phyloP scores from a whole-genome alignment of 2,113 vertebrate species.

The Prinia subflava region DNA sequence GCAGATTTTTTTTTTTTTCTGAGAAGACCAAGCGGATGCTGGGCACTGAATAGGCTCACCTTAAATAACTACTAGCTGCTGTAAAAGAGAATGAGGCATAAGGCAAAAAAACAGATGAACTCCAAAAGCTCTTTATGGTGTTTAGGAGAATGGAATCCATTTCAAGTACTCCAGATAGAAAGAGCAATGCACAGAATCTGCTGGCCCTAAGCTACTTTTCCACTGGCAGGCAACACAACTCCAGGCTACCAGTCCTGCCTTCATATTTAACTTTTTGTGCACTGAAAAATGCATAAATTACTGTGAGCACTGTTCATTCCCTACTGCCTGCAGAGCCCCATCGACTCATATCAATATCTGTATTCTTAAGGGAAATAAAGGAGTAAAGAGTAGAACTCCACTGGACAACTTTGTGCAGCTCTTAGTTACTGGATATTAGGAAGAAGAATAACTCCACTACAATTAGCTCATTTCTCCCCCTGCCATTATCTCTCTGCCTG shows the following conservation, averaged over 20 bases:
- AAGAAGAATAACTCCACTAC: not conserved
- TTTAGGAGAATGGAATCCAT: not conserved
- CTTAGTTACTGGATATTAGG: not conserved
- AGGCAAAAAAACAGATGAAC: not conserved
- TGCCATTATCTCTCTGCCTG: not conserved
- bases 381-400: not conserved
- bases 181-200: not conserved
- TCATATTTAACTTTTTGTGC: not conserved
- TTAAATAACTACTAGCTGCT: not conserved
- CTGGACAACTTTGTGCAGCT: not conserved
- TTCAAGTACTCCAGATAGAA: not conserved
- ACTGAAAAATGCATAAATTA: not conserved
- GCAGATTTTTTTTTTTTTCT: not conserved
- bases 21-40: not conserved
- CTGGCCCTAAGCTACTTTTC: not conserved
- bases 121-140: not conserved
- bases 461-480: not conserved
- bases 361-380: not conserved
- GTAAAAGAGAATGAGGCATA: not conserved
- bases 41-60: not conserved
- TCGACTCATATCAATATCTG: rapidly evolving
- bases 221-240: not conserved
- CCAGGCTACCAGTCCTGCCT: not conserved
- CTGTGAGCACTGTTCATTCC: not conserved
- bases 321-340: not conserved